A percentile compares a stretch with the other conserved stretches of the same genome.
Conservation (phyloP, 1,140 invertebrate species). For the Nylanderia fulva region DNA sequence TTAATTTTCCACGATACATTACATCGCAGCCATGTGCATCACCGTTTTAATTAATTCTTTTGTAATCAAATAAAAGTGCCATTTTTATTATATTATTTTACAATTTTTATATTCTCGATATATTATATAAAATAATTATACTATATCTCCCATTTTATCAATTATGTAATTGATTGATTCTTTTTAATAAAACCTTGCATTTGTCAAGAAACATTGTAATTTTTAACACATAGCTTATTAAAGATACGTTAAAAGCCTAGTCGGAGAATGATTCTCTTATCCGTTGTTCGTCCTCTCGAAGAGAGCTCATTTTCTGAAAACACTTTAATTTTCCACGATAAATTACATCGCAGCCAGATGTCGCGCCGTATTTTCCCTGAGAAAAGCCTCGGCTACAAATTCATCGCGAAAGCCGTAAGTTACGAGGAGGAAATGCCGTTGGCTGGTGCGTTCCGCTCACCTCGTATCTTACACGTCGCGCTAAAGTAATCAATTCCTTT, state of each 20-base stretch:
- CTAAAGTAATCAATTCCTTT: conserved; percentile 60
- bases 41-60: too few species aligned
- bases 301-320: not conserved
- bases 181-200: not conserved
- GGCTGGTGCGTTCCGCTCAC: conserved; percentile 14
- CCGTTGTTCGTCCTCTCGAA: not conserved
- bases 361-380: conserved; percentile 5
- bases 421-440: not conserved
- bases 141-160: not conserved
- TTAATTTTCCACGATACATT: conserved; percentile 6
- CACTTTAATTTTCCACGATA: not conserved
- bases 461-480: not conserved
- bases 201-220: not conserved
- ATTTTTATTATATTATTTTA: not conserved
- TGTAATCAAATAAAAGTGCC: too few species aligned
- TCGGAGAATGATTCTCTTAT: not conserved
- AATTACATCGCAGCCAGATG: conserved; percentile 20
- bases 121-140: not conserved
- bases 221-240: conserved; percentile 1
- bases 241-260: not conserved
- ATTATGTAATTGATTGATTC: not conserved
- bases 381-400: conserved; percentile 20
- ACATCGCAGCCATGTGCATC: conserved; percentile 11
- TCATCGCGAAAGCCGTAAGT: conserved; percentile 33
- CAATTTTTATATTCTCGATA: not conserved